Conservation (phyloP, 1,140 invertebrate species). For the Neocloeon triangulifer region DNA sequence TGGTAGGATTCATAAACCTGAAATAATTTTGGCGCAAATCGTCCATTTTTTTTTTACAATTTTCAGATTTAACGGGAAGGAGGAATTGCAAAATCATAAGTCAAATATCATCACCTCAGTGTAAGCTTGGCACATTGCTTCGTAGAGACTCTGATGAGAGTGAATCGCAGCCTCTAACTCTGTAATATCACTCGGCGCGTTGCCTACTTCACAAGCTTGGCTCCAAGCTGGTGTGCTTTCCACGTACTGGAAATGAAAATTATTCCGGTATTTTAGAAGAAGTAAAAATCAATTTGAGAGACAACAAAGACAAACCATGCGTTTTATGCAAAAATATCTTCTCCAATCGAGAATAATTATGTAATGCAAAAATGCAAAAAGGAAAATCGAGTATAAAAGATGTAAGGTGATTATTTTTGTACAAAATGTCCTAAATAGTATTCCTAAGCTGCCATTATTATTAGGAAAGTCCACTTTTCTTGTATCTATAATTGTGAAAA, state of each 20-base stretch:
- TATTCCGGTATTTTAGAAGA: too few species aligned
- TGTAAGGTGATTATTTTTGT: background rate
- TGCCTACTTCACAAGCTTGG: slow-evolving; percentile 57
- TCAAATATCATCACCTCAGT: slow-evolving; percentile 51
- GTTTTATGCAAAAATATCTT: too few species aligned
- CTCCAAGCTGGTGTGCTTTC: slow-evolving; percentile 79
- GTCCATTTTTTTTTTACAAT: too few species aligned
- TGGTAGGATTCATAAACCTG: slow-evolving; percentile 49
- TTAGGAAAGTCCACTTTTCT: too few species aligned
- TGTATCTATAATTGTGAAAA: background rate
- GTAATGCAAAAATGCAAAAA: too few species aligned
- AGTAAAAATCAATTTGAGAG: slow-evolving; percentile 3
- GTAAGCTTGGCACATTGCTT: slow-evolving; percentile 91
- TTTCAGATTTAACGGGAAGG: slow-evolving; percentile 1
- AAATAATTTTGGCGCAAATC: slow-evolving; percentile 6
- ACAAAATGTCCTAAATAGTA: too few species aligned
- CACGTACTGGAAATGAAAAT: slow-evolving; percentile 63
- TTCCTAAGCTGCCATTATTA: too few species aligned
- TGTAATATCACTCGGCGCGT: slow-evolving; percentile 64
- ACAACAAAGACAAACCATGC: too few species aligned
- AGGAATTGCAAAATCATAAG: background rate
- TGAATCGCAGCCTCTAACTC: slow-evolving; percentile 77
- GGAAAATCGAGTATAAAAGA: too few species aligned
- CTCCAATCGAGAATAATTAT: too few species aligned
- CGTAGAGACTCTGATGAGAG: slow-evolving; percentile 81